A percentile compares a stretch with the other conserved stretches of the same genome.
phyloP scores from a whole-genome alignment of 1,140 invertebrate genomes.

The Frieseomelitta varia region DNA sequence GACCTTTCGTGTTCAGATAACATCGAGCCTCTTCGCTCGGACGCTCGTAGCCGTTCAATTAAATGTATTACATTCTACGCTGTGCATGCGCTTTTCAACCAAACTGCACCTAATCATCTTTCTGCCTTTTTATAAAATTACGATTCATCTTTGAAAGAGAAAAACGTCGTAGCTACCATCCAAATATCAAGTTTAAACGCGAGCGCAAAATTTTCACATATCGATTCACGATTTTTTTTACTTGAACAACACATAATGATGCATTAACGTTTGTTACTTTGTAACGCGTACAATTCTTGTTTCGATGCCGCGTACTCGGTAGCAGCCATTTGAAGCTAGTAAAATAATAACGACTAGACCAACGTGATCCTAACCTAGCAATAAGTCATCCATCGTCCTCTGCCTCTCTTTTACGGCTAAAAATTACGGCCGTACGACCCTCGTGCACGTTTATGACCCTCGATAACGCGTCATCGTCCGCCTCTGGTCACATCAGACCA shows the following conservation, averaged over 20 bases:
- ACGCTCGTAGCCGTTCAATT: slow-evolving; percentile 49
- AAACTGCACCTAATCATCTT: not conserved
- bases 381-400: slow-evolving; percentile 49
- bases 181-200: not conserved
- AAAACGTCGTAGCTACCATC: not conserved
- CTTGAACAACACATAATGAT: not conserved
- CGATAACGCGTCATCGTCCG: slow-evolving; percentile 63
- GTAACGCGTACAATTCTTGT: slow-evolving; percentile 14
- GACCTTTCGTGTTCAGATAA: slow-evolving; percentile 40
- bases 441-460: slow-evolving; percentile 68
- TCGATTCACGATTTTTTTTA: too few relatives aligned
- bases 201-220: not conserved
- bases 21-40: slow-evolving; percentile 43
- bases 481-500: not conserved
- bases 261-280: slow-evolving; percentile 26
- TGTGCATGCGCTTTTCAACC: slow-evolving; percentile 9
- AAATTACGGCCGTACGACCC: slow-evolving; percentile 69
- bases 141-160: not conserved
- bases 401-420: slow-evolving; percentile 69
- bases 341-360: slow-evolving; percentile 75
- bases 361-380: slow-evolving; percentile 50
- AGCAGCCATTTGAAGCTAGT: slow-evolving; percentile 71
- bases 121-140: not conserved
- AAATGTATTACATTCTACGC: slow-evolving; percentile 43
- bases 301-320: slow-evolving; percentile 56